Evolutionary conservation across 1,140 invertebrate species (phyloP).

Genomic region (Hylaeus volcanicus): DNA sequence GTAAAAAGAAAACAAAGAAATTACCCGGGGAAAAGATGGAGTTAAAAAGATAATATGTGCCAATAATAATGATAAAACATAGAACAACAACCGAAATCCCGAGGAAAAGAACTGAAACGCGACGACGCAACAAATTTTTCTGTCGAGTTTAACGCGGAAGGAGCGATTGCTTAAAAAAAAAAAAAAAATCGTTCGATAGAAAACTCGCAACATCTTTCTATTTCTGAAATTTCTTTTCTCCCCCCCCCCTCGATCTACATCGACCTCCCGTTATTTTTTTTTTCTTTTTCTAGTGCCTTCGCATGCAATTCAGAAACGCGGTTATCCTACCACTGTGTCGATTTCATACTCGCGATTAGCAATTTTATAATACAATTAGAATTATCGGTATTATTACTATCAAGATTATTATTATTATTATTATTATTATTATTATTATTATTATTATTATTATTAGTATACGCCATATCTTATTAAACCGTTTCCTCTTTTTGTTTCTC

Average conservation of each 20-base stretch:
- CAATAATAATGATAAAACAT: constrained; percentile 39
- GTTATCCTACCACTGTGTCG: not conserved
- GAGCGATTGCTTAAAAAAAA: not conserved
- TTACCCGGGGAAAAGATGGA: constrained; percentile 21
- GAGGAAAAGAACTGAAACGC: constrained; percentile 40
- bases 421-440: constrained; percentile 27
- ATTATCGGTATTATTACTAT: constrained; percentile 23
- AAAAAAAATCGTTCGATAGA: constrained; percentile 11
- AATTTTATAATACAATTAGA: not conserved
- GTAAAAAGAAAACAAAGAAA: constrained; percentile 48
- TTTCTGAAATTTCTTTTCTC: too few species aligned
- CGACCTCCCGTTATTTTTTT: not conserved
- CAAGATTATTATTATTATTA: constrained; percentile 16
- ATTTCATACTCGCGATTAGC: not conserved
- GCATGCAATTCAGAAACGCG: not conserved
- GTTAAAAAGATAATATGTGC: constrained; percentile 9
- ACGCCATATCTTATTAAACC: constrained; percentile 28
- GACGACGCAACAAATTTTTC: constrained; percentile 39
- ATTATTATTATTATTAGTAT: constrained; percentile 22
- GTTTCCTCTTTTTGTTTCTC: constrained; percentile 23
- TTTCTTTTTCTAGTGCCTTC: not conserved
- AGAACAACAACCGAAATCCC: constrained; percentile 4
- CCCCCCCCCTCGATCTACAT: not conserved
- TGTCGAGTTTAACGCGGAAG: constrained; percentile 12
- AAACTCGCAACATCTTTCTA: constrained; percentile 19